Conservation (phyloP, 2,797 vertebrate genomes). For the Botia almorhae region DNA sequence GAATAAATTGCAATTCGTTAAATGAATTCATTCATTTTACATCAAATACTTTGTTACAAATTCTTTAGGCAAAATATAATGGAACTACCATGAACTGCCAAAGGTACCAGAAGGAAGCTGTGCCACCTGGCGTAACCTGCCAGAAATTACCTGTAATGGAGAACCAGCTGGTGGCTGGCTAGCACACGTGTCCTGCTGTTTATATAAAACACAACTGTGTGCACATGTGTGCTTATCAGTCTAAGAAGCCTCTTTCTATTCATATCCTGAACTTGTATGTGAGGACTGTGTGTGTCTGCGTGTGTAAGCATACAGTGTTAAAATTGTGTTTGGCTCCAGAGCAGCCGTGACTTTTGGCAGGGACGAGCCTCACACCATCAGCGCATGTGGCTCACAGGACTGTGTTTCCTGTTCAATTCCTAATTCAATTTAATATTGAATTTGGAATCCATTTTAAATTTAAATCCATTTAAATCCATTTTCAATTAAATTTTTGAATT, state of each 20-base stretch:
- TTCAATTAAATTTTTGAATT: background rate
- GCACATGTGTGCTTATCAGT: constrained; percentile 41
- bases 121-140: constrained; percentile 57
- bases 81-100: constrained; percentile 32
- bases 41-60: too few relatives aligned
- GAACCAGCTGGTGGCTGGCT: constrained; percentile 16
- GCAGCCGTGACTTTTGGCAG: constrained; percentile 76
- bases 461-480: too few relatives aligned
- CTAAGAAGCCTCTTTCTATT: constrained; percentile 40
- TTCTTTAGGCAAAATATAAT: background rate
- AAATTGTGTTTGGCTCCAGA: constrained; percentile 74
- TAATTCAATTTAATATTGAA: too few relatives aligned
- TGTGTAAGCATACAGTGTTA: constrained; percentile 66
- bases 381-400: constrained; percentile 17
- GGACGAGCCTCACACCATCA: constrained; percentile 58
- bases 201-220: constrained; percentile 34
- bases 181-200: constrained; percentile 27
- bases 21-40: too few relatives aligned
- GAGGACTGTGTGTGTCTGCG: constrained; percentile 19
- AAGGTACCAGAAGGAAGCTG: constrained; percentile 40
- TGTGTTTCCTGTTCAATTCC: background rate
- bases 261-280: constrained; percentile 3
- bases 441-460: too few relatives aligned
- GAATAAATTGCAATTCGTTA: too few relatives aligned
- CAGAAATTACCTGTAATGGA: constrained; percentile 44